Evolutionary conservation across 2,113 vertebrate genomes (phyloP).

Genomic region (Myanophis thanlyinensis): DNA sequence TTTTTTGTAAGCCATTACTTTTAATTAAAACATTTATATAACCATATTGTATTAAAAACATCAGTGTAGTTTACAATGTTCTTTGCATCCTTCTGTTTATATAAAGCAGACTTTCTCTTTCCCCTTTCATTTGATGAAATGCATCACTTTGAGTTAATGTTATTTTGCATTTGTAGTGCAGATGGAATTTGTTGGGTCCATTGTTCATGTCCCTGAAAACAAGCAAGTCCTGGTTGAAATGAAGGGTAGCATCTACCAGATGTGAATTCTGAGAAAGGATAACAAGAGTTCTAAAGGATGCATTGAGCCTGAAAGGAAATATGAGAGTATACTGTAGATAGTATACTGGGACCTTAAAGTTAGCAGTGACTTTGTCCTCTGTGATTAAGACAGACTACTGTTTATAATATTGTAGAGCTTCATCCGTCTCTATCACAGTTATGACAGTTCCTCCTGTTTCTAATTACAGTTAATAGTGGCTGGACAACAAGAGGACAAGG

Average conservation of each 20-base stretch:
- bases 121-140: slow-evolving; percentile 1
- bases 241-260: neutral
- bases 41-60: neutral
- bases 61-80: neutral
- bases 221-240: neutral
- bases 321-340: slow-evolving; percentile 1
- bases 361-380: slow-evolving; percentile 8
- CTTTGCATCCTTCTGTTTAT: neutral
- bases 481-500: slow-evolving; percentile 20
- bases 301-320: slow-evolving; percentile 23
- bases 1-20: neutral
- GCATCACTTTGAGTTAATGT: slow-evolving; percentile 26
- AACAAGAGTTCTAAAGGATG: slow-evolving; percentile 4
- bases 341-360: neutral
- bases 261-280: slow-evolving; percentile 24
- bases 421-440: slow-evolving; percentile 37
- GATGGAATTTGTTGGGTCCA: neutral
- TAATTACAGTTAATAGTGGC: slow-evolving; percentile 31
- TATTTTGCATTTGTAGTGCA: neutral
- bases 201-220: neutral
- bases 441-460: slow-evolving; percentile 39
- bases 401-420: neutral
- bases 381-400: neutral
- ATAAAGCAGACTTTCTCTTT: neutral
- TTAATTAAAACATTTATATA: neutral